Evolutionary conservation across 1,140 invertebrate species (phyloP), one percentile per base, ranked within the genome.

Genomic region (Sminthurides bifidus): DNA sequence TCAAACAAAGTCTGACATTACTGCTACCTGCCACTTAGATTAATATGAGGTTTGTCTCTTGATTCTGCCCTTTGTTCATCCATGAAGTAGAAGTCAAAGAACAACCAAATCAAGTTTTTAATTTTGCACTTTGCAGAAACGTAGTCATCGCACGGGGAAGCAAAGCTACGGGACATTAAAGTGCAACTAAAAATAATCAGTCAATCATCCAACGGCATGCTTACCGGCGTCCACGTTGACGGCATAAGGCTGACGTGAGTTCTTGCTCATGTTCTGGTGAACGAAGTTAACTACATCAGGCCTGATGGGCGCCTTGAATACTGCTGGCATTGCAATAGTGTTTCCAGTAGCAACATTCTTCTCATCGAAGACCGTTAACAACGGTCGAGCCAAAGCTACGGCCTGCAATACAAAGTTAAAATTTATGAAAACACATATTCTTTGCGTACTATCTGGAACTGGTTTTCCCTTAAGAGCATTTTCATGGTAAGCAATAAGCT

Each of bases 211-310:
- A n/a, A n/a, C n/a, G n/a, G n/a, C n/a, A 59, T 49, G 77, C 76
- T 76, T 74, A 95, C 94, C 95, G 67, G 95, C 95, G 74, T 93
- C 84, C 66, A 87, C 85, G 65, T 85, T 96, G n/a, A 99, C 95
- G 67, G 85, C 87, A 75, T 98, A 98, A 2, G 96, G 86, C 72
- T 99, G 95, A 59, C 96, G 80, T 44, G 81, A 81, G 73, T 99
- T 99, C 72, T 94, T 96, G 24, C 87, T 82, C 72, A 99, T 83
- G 68, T 97, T 85, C 57, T 92, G 85, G 68, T 98, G 94, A 57
- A 98, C 87, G 74, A 92, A 91, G 69, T 88, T 95, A 54, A 99
- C 94, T 46, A 99, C 81, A 80, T 99, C 96, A 26, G 94, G 94
- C 49, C 96, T 78, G 70, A 99, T 97, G 35, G 94, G 94, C 6